Evolutionary conservation across 1,140 invertebrate genomes (phyloP).

Genomic region (Oncopodura yosiiana): DNA sequence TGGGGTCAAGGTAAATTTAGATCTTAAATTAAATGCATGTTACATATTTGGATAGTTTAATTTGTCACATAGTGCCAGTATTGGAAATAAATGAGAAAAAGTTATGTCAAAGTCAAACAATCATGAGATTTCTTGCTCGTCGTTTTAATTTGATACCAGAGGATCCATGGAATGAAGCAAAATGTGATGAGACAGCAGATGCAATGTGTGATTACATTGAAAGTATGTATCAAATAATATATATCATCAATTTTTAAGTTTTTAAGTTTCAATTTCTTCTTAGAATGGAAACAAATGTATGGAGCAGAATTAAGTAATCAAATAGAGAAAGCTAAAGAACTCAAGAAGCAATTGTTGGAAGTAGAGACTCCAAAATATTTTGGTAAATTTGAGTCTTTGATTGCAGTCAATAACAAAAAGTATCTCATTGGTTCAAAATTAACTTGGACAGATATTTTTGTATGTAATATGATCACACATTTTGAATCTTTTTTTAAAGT

Average conservation of each 20-base stretch:
- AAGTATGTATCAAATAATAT: neutral
- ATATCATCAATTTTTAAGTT: neutral
- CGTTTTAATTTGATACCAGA: neutral
- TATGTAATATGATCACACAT: neutral
- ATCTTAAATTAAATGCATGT: too few relatives aligned
- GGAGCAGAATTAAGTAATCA: too few relatives aligned
- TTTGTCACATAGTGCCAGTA: too few relatives aligned
- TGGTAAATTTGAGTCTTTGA: slow-evolving; percentile 1
- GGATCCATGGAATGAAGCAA: slow-evolving; percentile 6
- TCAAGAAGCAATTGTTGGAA: neutral
- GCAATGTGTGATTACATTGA: neutral
- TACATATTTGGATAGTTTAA: too few relatives aligned
- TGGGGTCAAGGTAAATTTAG: too few relatives aligned
- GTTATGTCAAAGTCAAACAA: neutral
- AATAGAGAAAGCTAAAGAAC: neutral
- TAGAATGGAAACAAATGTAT: neutral
- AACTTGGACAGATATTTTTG: slow-evolving; percentile 2
- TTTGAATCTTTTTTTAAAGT: neutral
- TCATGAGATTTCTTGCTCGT: slow-evolving; percentile 1
- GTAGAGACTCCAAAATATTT: neutral
- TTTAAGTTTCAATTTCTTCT: neutral
- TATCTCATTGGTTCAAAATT: neutral
- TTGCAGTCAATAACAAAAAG: neutral
- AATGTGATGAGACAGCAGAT: slow-evolving; percentile 13
- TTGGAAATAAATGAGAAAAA: neutral